phyloP scores from a whole-genome alignment of 2,113 vertebrate genomes.

The Heterocephalus glaber region DNA sequence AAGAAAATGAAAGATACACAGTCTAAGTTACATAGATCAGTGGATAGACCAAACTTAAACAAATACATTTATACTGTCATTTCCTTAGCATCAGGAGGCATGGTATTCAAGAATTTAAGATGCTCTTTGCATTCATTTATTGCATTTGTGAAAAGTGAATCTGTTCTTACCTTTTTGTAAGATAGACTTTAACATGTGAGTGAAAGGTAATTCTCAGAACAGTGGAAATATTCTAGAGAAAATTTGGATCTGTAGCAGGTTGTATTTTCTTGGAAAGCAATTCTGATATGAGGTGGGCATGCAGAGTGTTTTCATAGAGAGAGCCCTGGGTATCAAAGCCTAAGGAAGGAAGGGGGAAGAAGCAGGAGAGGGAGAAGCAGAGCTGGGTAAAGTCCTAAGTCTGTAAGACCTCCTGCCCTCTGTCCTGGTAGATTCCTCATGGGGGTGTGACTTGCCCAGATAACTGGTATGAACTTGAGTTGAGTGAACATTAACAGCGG shows the following conservation, averaged over 20 bases:
- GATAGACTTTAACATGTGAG: not conserved
- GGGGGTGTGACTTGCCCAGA: not conserved
- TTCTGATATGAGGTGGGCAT: not conserved
- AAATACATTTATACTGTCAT: not conserved
- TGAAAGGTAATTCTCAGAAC: not conserved
- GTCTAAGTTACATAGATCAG: not conserved
- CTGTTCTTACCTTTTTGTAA: not conserved
- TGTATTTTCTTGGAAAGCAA: not conserved
- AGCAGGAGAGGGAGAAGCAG: too few species aligned
- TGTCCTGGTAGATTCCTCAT: fast-evolving
- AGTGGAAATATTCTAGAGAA: not conserved
- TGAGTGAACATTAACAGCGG: not conserved
- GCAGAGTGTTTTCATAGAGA: not conserved
- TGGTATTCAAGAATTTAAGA: not conserved
- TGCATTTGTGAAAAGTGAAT: not conserved
- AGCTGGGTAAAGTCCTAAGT: not conserved
- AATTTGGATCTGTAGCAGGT: not conserved
- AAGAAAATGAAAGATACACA: not conserved
- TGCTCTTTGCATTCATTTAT: not conserved
- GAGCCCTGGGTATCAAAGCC: not conserved
- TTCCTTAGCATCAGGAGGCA: not conserved
- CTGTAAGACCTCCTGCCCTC: not conserved
- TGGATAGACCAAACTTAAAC: not conserved
- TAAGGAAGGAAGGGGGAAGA: not conserved
- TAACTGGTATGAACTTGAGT: fast-evolving